Evolutionary conservation across 2,888 invertebrate species (phyloP).

Genomic region (Drosophila neoperkinsi): DNA sequence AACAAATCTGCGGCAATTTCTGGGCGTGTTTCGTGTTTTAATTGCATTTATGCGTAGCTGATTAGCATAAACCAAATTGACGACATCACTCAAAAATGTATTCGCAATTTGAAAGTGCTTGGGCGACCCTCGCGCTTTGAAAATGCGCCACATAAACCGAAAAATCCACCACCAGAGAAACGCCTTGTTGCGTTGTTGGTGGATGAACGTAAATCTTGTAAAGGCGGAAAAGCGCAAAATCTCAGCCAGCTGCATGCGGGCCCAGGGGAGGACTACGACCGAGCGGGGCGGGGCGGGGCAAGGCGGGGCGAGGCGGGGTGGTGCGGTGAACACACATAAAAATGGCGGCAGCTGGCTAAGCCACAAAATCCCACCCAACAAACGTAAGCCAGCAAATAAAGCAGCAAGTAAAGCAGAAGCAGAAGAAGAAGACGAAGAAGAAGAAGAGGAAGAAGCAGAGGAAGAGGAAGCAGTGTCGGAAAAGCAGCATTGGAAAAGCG

Average conservation of each 20-base stretch:
- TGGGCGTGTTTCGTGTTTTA: slow-evolving; percentile 47
- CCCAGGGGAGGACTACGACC: not conserved
- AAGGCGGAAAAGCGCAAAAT: slow-evolving; percentile 74
- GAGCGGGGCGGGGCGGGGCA: not conserved
- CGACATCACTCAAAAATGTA: slow-evolving; percentile 29
- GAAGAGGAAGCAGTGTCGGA: slow-evolving; percentile 30
- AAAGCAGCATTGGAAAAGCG: slow-evolving; percentile 56
- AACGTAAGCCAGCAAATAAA: slow-evolving; percentile 26
- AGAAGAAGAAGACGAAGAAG: not conserved
- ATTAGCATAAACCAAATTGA: slow-evolving; percentile 54
- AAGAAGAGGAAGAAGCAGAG: not conserved
- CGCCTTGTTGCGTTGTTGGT: slow-evolving; percentile 51
- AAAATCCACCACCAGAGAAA: slow-evolving; percentile 57
- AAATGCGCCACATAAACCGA: slow-evolving; percentile 15
- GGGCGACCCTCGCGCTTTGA: slow-evolving; percentile 19
- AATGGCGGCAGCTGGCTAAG: slow-evolving; percentile 66
- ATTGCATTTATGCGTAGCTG: slow-evolving; percentile 62
- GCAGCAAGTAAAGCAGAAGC: slow-evolving; percentile 16
- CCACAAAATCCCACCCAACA: slow-evolving; percentile 56
- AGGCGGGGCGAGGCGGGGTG: not conserved
- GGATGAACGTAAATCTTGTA: slow-evolving; percentile 74
- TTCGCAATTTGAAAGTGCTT: slow-evolving; percentile 11
- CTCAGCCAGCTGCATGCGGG: slow-evolving; percentile 52
- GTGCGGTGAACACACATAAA: slow-evolving; percentile 41
- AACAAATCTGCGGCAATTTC: slow-evolving; percentile 54